These are phyloP conservation scores for Craterocephalus amniculus DNA, from an alignment of 2,797 vertebrate species.

Conservation along the genomic window DNA sequence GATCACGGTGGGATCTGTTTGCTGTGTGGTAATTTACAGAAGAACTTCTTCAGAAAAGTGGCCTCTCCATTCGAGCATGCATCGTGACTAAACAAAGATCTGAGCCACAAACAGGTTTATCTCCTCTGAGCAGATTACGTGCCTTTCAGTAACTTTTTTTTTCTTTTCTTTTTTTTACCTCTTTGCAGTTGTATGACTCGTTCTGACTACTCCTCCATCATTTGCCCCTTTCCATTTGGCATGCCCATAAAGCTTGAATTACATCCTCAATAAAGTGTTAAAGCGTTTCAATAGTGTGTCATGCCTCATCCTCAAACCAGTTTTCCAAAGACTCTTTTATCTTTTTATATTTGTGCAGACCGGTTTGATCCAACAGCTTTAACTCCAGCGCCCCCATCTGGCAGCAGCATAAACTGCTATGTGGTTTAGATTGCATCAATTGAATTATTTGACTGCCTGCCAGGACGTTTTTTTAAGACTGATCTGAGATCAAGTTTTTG, in stretches of 20 bases:
- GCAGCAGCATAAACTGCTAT: slow-evolving; percentile 31
- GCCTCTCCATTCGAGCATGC: slow-evolving; percentile 25
- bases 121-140: slow-evolving; percentile 8
- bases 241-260: slow-evolving; percentile 16
- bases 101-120: slow-evolving; percentile 25
- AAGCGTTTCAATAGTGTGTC: slow-evolving; percentile 44
- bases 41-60: slow-evolving; percentile 27
- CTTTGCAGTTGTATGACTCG: slow-evolving; percentile 5
- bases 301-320: slow-evolving; percentile 32
- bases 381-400: slow-evolving; percentile 62
- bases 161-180: slow-evolving; percentile 8
- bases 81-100: slow-evolving; percentile 38
- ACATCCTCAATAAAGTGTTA: slow-evolving; percentile 19
- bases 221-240: neutral
- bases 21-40: slow-evolving; percentile 43
- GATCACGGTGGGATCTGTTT: slow-evolving; percentile 38
- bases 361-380: slow-evolving; percentile 33
- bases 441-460: slow-evolving; percentile 17
- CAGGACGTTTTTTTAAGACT: slow-evolving; percentile 4
- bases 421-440: neutral
- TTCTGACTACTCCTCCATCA: slow-evolving; percentile 22
- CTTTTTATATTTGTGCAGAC: slow-evolving; percentile 49
- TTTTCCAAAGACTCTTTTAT: slow-evolving; percentile 21
- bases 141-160: slow-evolving; percentile 20
- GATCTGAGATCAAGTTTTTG: slow-evolving; percentile 10